Conservation (phyloP, 1,140 invertebrate species). For the Adoxophyes honmai region DNA sequence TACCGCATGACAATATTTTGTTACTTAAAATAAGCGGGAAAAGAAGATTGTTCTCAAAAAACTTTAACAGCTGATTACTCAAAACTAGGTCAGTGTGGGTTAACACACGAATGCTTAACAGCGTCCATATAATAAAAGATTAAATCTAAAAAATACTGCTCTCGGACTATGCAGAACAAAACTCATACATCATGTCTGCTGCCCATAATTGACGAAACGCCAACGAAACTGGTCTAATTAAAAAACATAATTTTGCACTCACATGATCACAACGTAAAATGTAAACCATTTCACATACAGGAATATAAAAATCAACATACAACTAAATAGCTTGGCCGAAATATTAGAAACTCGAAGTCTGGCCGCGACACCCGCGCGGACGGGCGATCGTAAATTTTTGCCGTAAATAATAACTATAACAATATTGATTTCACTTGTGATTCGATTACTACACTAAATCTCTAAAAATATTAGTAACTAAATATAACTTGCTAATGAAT, state of each 20-base stretch:
- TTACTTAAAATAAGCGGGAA: too few relatives aligned
- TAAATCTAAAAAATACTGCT: constrained; percentile 76
- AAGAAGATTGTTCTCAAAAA: too few relatives aligned
- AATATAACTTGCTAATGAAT: constrained; percentile 6
- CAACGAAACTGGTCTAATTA: constrained; percentile 56
- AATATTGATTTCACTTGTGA: constrained; percentile 12
- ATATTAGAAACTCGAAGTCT: background rate
- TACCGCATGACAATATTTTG: too few relatives aligned
- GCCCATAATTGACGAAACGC: constrained; percentile 61
- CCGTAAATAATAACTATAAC: background rate
- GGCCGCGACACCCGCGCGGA: background rate
- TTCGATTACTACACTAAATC: constrained; percentile 9
- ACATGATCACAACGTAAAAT: constrained; percentile 76
- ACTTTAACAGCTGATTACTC: too few relatives aligned
- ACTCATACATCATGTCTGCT: constrained; percentile 51
- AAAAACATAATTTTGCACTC: constrained; percentile 71
- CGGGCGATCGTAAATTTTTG: background rate
- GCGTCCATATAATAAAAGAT: constrained; percentile 69
- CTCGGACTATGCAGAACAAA: constrained; percentile 71
- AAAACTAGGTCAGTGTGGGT: too few relatives aligned
- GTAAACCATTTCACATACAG: constrained; percentile 72
- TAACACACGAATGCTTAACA: too few relatives aligned
- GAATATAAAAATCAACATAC: constrained; percentile 50
- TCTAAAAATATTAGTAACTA: constrained; percentile 10
- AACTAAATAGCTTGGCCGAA: constrained; percentile 17